Evolutionary conservation across 2,888 invertebrate genomes (phyloP).

Genomic region (Nesidiocoris tenuis): DNA sequence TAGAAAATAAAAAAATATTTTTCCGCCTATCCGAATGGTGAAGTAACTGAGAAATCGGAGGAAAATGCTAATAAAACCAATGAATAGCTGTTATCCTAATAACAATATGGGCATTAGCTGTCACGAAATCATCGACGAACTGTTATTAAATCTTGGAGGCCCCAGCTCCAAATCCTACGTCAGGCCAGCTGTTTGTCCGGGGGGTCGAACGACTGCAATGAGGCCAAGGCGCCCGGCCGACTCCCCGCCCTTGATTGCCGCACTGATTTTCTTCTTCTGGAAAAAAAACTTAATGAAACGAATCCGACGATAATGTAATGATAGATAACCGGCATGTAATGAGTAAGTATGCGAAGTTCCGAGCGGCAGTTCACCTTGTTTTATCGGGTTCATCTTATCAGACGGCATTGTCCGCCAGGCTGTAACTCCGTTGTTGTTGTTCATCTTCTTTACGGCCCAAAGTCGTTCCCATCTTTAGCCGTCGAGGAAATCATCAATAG

Average conservation of each 20-base stretch:
- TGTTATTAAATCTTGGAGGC: neutral
- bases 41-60: too few species aligned
- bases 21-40: too few species aligned
- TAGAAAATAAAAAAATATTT: too few species aligned
- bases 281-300: neutral
- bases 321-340: neutral
- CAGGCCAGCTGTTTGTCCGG: neutral
- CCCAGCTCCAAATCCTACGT: neutral
- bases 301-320: neutral
- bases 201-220: conserved; percentile 22
- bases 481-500: neutral
- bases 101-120: too few species aligned
- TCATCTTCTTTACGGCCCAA: too few species aligned
- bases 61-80: too few species aligned
- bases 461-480: neutral
- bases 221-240: conserved; percentile 24
- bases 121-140: neutral
- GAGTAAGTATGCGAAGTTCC: neutral
- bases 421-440: neutral
- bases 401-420: neutral
- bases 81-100: too few species aligned
- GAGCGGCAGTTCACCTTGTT: neutral
- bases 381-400: neutral
- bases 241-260: conserved; percentile 29
- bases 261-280: conserved; percentile 17